Evolutionary conservation across 2,113 vertebrate genomes (phyloP), one percentile per base, ranked within the genome.

Genomic region (Anser brachyrhynchus): DNA sequence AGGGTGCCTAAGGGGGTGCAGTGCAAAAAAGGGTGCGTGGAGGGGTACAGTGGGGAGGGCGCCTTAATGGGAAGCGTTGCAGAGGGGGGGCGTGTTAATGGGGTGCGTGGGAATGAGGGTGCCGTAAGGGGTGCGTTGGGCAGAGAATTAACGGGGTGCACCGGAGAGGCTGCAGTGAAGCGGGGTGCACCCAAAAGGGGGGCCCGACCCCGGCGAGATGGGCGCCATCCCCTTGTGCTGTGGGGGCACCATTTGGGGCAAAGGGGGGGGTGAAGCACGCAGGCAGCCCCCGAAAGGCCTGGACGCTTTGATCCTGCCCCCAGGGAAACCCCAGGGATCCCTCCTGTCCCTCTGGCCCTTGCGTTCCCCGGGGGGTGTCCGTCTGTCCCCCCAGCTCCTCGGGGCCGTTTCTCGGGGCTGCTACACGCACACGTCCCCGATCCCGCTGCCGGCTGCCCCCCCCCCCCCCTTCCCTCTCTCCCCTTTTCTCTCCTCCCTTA

Each of bases 401-500:
- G 31, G 55, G 29, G 94, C 84, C 87, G 51, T 96, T 94, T 95
- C 90, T 92, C 78, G 13, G 77, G 72, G 90, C 82, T 91, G 95
- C 93, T 91, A 67, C 81, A 85, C 44, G 4, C 43, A 49, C 95
- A 84, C 75, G 64, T 73, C 87, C 87, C 20, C 26, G 58, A 43
- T 54, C 66, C 44, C 39, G 21, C 39, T 31, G 51, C 12, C 51
- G 46, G 20, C 46, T 49, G 46, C 8, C 19, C 19, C 22, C 49
- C 49, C 23, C 23, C 44, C 37, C 18, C 51, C 41, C 37, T 19
- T 31, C 19, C 25, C 64, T 35, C 13, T 74, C 64, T 80, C 81
- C 73, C 21, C 64, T 91, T 89, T 93, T 95, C 94, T 96, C 88
- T 88, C 84, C 88, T 93, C 85, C 95, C 97, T 96, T 96, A 97